phyloP scores from a whole-genome alignment of 2,113 vertebrate species.

The Hystrix cristata region DNA sequence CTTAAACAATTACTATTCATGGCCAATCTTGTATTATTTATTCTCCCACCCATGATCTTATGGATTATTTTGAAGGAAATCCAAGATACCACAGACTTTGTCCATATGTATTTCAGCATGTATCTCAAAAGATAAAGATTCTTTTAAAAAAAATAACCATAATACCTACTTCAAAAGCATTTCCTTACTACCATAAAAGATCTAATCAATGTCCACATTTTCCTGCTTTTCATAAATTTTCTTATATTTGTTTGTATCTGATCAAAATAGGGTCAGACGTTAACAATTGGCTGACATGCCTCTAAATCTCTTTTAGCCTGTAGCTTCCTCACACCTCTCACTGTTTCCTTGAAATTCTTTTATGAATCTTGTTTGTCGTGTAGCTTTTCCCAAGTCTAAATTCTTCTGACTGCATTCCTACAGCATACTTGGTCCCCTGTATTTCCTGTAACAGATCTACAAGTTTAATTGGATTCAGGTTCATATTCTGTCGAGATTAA shows the following conservation, averaged over 20 bases:
- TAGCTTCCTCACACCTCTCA: background rate
- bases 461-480: background rate
- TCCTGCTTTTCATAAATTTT: background rate
- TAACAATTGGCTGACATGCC: background rate
- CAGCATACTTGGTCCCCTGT: background rate
- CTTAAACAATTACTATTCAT: background rate
- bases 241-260: background rate
- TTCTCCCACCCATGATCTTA: background rate
- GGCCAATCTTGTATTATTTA: background rate
- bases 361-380: background rate
- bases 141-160: background rate
- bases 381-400: background rate
- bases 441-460: background rate
- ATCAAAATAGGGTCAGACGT: background rate
- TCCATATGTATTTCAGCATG: background rate
- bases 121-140: conserved; percentile 25
- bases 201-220: background rate
- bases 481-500: background rate
- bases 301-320: background rate
- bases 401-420: background rate
- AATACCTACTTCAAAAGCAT: background rate
- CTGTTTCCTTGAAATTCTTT: background rate
- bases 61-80: conserved; percentile 43
- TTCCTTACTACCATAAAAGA: background rate
- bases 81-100: background rate